These are phyloP conservation scores for Sebastes kiyomatsui DNA, from an alignment of 2,797 vertebrate species.

Conservation along the genomic window DNA sequence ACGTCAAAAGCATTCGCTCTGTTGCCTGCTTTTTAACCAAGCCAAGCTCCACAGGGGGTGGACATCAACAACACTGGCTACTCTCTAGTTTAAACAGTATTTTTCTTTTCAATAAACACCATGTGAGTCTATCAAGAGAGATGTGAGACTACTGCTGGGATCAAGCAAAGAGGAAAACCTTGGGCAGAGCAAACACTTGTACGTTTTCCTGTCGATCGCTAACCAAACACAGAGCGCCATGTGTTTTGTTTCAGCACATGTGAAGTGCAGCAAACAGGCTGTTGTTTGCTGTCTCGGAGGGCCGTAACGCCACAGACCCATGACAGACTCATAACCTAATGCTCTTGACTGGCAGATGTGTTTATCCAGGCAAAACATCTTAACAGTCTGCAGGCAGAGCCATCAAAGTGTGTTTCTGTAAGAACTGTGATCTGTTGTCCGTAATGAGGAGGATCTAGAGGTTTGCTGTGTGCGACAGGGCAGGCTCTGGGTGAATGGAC, in stretches of 20 bases:
- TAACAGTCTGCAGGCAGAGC: slow-evolving; percentile 46
- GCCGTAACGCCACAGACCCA: slow-evolving; percentile 38
- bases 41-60: slow-evolving; percentile 17
- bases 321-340: slow-evolving; percentile 63
- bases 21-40: slow-evolving; percentile 32
- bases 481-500: slow-evolving; percentile 50
- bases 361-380: slow-evolving; percentile 70
- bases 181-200: slow-evolving; percentile 20
- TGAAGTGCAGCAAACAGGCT: slow-evolving; percentile 46
- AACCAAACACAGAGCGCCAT: slow-evolving; percentile 17
- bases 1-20: slow-evolving; percentile 43
- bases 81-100: slow-evolving; percentile 32
- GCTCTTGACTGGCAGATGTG: slow-evolving; percentile 71
- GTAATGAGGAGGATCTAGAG: slow-evolving; percentile 68
- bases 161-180: slow-evolving; percentile 17
- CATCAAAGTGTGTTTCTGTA: slow-evolving; percentile 58
- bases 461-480: slow-evolving; percentile 47
- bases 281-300: slow-evolving; percentile 51
- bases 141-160: slow-evolving; percentile 14
- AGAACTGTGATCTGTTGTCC: slow-evolving; percentile 53
- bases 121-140: slow-evolving; percentile 13
- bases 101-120: slow-evolving; percentile 26
- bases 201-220: slow-evolving; percentile 12
- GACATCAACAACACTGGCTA: slow-evolving; percentile 19
- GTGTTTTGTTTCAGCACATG: slow-evolving; percentile 45